Evolutionary conservation across 1,140 invertebrate species (phyloP).

Genomic region (Drosophila cardini): DNA sequence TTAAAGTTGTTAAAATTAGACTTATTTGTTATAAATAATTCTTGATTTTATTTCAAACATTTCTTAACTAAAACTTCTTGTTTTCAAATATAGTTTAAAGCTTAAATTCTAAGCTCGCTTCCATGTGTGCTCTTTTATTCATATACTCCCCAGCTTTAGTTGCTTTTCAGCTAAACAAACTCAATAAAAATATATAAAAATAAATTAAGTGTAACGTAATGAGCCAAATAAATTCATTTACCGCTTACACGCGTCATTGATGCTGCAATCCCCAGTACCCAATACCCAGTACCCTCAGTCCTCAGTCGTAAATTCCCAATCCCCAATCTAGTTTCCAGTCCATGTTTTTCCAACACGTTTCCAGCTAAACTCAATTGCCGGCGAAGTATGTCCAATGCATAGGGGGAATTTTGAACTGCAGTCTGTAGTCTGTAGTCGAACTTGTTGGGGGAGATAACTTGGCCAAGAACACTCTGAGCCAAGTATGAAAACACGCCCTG

Average conservation of each 20-base stretch:
- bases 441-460: constrained; percentile 27
- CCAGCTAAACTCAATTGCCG: constrained; percentile 49
- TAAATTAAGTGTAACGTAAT: constrained; percentile 72
- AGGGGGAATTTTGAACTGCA: constrained; percentile 12
- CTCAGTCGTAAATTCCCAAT: too few relatives aligned
- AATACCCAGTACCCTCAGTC: too few relatives aligned
- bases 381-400: constrained; percentile 5
- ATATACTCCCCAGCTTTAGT: not conserved
- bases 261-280: constrained; percentile 21
- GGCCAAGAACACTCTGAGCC: constrained; percentile 1
- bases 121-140: too few relatives aligned
- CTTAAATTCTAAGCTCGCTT: too few relatives aligned
- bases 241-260: constrained; percentile 61
- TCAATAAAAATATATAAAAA: constrained; percentile 74
- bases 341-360: constrained; percentile 20
- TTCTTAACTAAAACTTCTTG: too few relatives aligned
- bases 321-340: not conserved
- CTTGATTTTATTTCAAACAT: too few relatives aligned
- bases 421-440: constrained; percentile 15
- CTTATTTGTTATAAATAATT: too few relatives aligned
- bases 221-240: constrained; percentile 79
- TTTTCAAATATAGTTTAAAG: too few relatives aligned
- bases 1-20: not conserved
- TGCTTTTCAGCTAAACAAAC: constrained; percentile 43
- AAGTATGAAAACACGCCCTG: constrained; percentile 10